Base-by-base conservation (phyloP, 2,797 vertebrate species). In the Falco rusticolus region DNA sequence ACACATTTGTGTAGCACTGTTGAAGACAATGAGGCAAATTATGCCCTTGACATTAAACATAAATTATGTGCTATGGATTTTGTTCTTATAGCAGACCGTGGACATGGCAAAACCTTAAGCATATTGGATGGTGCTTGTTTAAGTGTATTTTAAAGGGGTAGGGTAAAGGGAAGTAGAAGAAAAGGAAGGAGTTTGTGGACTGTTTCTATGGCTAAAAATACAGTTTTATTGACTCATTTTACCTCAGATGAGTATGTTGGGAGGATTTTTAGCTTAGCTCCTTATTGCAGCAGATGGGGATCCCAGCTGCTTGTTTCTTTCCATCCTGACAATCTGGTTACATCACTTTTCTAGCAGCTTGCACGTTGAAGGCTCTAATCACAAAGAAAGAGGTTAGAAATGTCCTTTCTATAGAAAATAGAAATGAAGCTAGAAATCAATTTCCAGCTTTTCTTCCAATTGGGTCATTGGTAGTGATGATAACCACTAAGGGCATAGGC, bases 241-340 rank as follows among this genome's bases (percentile, higher is more conserved):
- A 94, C 86, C 83, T 94, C 83, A 70, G 56, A 95, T 82, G 66
- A 93, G 80, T 69, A 90, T 70, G 48, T 64, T 87, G 59, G 13
- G 53, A 94, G 88, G 93, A 90, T 94, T 96, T 96, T 94, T 92
- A 94, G 85, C 79, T 96, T 93, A 91, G 83, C 88, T 88, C 78
- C 93, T 95, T 96, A 93, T 45, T 94, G 85, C 87, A 95, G 93
- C 96, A 97, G 96, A 97, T 96, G 96, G 95, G 45, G 64, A 96
- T 93, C 95, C 95, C 95, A 96, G 96, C 90, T 97, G 96, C 96
- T 95, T 93, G 80, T 90, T 96, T 94, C 95, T 89, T 93, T 94
- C 94, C 37, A 76, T 95, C 74, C 85, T 83, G 86, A 96, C 96
- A 97, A 96, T 96, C 87, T 96, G 95, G 94, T 95, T 97, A 83